Evolutionary conservation across 2,113 vertebrate species (phyloP).

Genomic region (Silurus glanis): DNA sequence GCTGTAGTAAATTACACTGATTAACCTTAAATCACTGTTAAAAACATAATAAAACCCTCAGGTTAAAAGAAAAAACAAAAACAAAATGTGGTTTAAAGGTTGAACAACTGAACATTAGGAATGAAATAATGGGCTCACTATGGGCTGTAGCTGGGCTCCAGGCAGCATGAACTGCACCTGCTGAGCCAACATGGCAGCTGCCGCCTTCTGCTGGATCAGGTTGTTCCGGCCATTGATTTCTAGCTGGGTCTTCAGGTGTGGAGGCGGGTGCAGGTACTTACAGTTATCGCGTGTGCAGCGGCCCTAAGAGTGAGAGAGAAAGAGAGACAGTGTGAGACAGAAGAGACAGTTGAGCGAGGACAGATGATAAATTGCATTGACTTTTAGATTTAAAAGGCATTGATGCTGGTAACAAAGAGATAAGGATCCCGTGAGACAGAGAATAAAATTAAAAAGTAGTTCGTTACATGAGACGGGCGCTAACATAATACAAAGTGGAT

Average conservation of each 20-base stretch:
- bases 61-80: neutral
- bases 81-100: neutral
- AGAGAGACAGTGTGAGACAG: conserved; percentile 9
- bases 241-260: conserved; percentile 95
- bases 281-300: conserved; percentile 96
- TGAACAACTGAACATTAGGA: neutral
- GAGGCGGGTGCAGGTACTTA: conserved; percentile 97
- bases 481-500: neutral
- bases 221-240: conserved; percentile 98
- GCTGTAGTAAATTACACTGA: neutral
- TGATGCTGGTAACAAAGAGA: neutral
- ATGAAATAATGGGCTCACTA: conserved; percentile 77
- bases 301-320: conserved; percentile 80
- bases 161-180: conserved; percentile 98
- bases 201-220: conserved; percentile 97
- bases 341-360: neutral
- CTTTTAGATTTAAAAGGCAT: conserved; percentile 23
- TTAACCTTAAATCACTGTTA: conserved; percentile 1
- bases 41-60: neutral
- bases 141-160: conserved; percentile 86
- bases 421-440: conserved; percentile 37
- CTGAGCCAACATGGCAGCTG: conserved; percentile 95
- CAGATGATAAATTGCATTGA: conserved; percentile 6
- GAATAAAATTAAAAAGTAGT: conserved; percentile 30
- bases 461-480: conserved; percentile 13